A percentile compares a stretch with the other conserved stretches of the same genome.
These are phyloP conservation scores for Cossypha heuglini DNA, from an alignment of 2,797 vertebrate species.

Conservation along the genomic window DNA sequence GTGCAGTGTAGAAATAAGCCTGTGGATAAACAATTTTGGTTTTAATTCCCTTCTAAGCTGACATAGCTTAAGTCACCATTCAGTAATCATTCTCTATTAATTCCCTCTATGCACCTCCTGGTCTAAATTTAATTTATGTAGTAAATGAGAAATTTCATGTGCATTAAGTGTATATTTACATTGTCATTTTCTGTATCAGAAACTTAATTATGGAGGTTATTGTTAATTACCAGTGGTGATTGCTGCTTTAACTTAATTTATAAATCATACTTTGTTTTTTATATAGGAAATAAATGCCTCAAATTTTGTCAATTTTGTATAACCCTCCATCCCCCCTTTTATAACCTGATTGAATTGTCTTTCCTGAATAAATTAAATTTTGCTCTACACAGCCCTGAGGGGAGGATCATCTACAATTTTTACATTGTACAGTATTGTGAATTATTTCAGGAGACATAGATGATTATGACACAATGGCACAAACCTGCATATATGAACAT, in stretches of 20 bases:
- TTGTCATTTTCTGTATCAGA: constrained; percentile 83
- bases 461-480: constrained; percentile 97
- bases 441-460: constrained; percentile 99
- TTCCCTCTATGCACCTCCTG: constrained; percentile 37
- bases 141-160: constrained; percentile 70
- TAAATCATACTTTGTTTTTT: constrained; percentile 69
- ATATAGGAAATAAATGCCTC: constrained; percentile 72
- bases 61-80: constrained; percentile 66
- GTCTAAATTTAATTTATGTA: constrained; percentile 73
- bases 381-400: constrained; percentile 76
- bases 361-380: constrained; percentile 73
- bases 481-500: constrained; percentile 92
- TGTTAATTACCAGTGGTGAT: constrained; percentile 75
- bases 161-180: constrained; percentile 75
- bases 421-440: constrained; percentile 99
- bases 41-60: constrained; percentile 57
- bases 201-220: constrained; percentile 73
- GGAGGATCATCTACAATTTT: constrained; percentile 81
- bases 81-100: constrained; percentile 60
- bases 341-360: constrained; percentile 68
- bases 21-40: constrained; percentile 66
- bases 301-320: constrained; percentile 75
- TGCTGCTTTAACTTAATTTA: constrained; percentile 73
- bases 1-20: constrained; percentile 71
- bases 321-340: constrained; percentile 62